Conservation (phyloP, 2,113 vertebrate genomes). For the Pituophis catenifer region DNA sequence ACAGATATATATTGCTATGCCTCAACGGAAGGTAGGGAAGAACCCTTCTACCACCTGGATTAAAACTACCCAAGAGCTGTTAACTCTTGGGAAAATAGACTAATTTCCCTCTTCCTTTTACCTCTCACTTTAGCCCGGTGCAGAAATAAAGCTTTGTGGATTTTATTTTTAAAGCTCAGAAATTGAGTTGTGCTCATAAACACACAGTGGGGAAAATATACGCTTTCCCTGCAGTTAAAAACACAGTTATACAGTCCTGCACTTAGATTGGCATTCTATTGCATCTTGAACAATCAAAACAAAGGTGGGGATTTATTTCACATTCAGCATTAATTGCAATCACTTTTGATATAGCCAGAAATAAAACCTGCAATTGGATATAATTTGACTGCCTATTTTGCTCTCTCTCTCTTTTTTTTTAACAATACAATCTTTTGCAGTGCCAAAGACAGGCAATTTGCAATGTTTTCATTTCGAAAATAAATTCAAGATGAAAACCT, state of each 20-base stretch:
- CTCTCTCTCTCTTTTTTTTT: not conserved
- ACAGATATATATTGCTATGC: not conserved
- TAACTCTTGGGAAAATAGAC: not conserved
- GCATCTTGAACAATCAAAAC: not conserved
- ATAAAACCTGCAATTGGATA: not conserved
- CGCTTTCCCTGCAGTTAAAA: not conserved
- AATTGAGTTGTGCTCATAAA: not conserved
- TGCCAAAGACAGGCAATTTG: not conserved
- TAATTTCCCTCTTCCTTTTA: not conserved
- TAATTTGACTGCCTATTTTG: not conserved
- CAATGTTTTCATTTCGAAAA: not conserved
- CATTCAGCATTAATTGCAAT: constrained; percentile 51
- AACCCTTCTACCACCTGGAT: not conserved
- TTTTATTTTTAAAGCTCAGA: not conserved
- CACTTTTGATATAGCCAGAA: constrained; percentile 33
- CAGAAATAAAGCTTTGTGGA: not conserved
- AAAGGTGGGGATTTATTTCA: constrained; percentile 45
- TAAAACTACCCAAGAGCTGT: not conserved
- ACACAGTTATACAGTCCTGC: not conserved
- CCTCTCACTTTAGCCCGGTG: not conserved
- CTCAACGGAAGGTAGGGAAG: not conserved
- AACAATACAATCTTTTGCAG: not conserved
- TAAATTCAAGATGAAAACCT: not conserved
- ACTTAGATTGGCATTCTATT: not conserved
- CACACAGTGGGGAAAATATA: not conserved